Conservation (phyloP, 2,888 invertebrate species). For the Torymus auratus region DNA sequence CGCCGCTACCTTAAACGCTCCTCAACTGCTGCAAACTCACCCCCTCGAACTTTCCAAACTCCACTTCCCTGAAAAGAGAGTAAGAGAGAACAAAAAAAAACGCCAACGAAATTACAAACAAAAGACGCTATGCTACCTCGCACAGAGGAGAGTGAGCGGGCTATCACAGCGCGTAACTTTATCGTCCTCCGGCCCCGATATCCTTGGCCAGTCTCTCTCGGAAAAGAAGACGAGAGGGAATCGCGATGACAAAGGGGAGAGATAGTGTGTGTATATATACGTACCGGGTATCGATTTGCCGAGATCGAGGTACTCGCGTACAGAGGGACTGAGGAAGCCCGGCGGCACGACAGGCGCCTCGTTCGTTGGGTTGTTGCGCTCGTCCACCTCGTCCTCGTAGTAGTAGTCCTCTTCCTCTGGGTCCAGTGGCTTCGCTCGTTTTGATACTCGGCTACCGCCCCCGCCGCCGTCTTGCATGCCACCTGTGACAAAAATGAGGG, state of each 20-base stretch:
- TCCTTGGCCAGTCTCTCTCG: no score
- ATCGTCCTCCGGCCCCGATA: no score
- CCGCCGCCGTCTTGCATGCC: conserved; percentile 43
- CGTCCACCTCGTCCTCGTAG: conserved; percentile 77
- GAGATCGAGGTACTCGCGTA: conserved; percentile 89
- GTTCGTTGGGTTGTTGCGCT: conserved; percentile 77
- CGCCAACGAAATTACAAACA: no score
- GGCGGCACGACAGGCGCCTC: conserved; percentile 82
- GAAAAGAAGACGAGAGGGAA: not conserved
- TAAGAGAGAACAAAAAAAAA: no score
- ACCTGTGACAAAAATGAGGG: conserved; percentile 36
- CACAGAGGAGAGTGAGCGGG: no score
- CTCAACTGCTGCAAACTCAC: no score
- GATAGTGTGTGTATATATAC: conserved; percentile 66
- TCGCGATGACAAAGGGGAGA: not conserved
- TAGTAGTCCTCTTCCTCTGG: conserved; percentile 74
- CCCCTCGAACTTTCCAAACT: no score
- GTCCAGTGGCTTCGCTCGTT: conserved; percentile 76
- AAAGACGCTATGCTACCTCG: no score
- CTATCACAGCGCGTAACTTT: no score
- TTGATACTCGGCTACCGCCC: conserved; percentile 63
- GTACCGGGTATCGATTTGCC: conserved; percentile 93
- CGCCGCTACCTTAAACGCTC: no score
- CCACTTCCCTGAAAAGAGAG: no score
- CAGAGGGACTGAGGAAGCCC: conserved; percentile 89